Base-by-base conservation (phyloP, 1,140 invertebrate genomes). In the Anastatus disparis region DNA sequence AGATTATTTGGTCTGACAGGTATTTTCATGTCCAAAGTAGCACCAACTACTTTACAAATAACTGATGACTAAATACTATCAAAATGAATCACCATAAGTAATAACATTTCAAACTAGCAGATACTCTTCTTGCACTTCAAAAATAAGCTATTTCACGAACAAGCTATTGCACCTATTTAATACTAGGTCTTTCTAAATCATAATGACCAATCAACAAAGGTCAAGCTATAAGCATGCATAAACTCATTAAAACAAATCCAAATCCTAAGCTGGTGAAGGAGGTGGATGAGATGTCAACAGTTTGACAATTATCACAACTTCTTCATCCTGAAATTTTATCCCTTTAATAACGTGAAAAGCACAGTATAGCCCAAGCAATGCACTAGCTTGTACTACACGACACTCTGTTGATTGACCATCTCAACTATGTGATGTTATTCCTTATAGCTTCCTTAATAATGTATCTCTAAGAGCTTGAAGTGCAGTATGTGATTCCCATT, bases 81-180 rank as follows among this genome's bases (percentile, higher is more conserved):
- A 81, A 98, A 98, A 81, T 98, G 96, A 74, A 98, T 98, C 0
- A 97, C 97, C 88, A 99, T 94, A 27, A 99, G 85, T 0, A 99
- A 89, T 15, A 99, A 86, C 94, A 98, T 97, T 85, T 98, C 97
- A n/a, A 97, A 27, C 93, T 95, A 0, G 93, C 93, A 2, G 91
- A 91, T 0, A 93, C 90, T 3, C 92, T 93, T 50, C 91, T 93
- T 15, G 91, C 91, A 78, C 90, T 91, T 85, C 93, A 92, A 77
- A 94, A 93, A 79, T 95, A 94, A 10, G 92, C 92, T 84, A 97
- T 95, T 80, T 96, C 95, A 59, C 92, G 90, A 0, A 97, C 93
- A 0, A 98, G 87, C 95, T 95, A 97, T 67, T 94, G 93, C 4
- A 98, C 92, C 96, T 96, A 98, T 79, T 97, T 94, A 62, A 97